Base-by-base conservation (phyloP, 2,888 invertebrate species). In the Toxonevra muliebris region DNA sequence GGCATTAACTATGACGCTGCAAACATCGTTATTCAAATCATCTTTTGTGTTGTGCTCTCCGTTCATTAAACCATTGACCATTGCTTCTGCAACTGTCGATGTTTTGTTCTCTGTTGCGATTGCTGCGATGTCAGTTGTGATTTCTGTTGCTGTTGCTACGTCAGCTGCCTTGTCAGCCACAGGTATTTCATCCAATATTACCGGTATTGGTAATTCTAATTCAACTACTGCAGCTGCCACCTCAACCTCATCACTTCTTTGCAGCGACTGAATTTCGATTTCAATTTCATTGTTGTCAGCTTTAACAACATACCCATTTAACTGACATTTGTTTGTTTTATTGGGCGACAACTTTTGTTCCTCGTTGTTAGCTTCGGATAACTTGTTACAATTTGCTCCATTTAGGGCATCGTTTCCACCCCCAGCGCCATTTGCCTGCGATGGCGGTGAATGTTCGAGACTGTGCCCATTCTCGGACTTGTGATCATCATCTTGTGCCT, bases 381-480 rank as follows among this genome's bases (percentile, higher is more conserved):
- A 15, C 11, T 65, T 43, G 17, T 45, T 55, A 15, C 48, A 52
- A 58, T 1, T 3, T 30, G 19, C 13, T n/a, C 41, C 20, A 8
- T 65, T 50, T 4, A 40, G 20, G 3, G 30, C 7, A 2, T 30
- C 30, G 12, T 13, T 13, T 41, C 12, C 7, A 13, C 17, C 11
- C 20, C 48, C 17, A 13, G 40, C n/a, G 52, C 50, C 42, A 65
- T 45, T 58, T 41, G 57, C 58, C 58, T 65, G 48, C 9, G 58
- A 48, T 13, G 55, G 55, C 11, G 58, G 58, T n/a, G 70, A 60
- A 67, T 72, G 70, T 43, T 70, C 72, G 15, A 65, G 57, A 55
- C 71, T 74, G 53, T 73, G 75, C 53, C 78, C 78, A 71, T 78
- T 79, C 40, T 74, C 78, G 3, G 79, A 73, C 63, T 78, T 76